These are phyloP conservation scores for Orchesellides sinensis DNA, from an alignment of 2,888 invertebrate genomes.

Conservation along the genomic window DNA sequence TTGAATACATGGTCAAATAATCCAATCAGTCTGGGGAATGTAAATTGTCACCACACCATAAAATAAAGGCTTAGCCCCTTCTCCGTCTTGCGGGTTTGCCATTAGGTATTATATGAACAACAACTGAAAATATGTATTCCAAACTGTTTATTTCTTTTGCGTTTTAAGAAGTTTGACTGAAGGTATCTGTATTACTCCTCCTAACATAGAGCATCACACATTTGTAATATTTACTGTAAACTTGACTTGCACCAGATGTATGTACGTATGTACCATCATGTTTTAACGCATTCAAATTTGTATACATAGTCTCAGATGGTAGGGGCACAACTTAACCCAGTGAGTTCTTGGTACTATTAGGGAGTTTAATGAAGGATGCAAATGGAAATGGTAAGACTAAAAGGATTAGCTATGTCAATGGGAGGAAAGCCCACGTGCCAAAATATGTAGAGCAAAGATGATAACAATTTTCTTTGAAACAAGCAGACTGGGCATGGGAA, in stretches of 20 bases:
- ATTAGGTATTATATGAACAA: too few relatives aligned
- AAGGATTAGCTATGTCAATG: slow-evolving; percentile 19
- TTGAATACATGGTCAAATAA: slow-evolving; percentile 17
- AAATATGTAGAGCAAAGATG: slow-evolving; percentile 1
- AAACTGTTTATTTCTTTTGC: too few relatives aligned
- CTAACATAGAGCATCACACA: too few relatives aligned
- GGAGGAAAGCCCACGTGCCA: slow-evolving; percentile 14
- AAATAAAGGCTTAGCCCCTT: too few relatives aligned
- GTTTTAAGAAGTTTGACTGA: too few relatives aligned
- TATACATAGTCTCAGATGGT: not conserved
- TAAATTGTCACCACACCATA: slow-evolving; percentile 12
- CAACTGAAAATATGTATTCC: too few relatives aligned
- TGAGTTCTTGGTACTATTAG: not conserved
- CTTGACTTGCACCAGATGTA: too few relatives aligned
- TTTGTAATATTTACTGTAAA: too few relatives aligned
- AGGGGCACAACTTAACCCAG: not conserved
- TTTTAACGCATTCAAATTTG: not conserved
- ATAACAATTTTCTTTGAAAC: not conserved
- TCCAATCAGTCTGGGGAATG: slow-evolving; percentile 20
- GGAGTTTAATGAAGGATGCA: not conserved
- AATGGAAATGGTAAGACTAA: not conserved
- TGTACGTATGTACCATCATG: not conserved
- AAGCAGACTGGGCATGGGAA: not conserved
- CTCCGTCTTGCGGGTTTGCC: too few relatives aligned
- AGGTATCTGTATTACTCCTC: too few relatives aligned